A percentile compares a stretch with the other conserved stretches of the same genome.
phyloP scores from a whole-genome alignment of 2,113 vertebrate genomes.

The Hypocryptadius cinnamomeus region DNA sequence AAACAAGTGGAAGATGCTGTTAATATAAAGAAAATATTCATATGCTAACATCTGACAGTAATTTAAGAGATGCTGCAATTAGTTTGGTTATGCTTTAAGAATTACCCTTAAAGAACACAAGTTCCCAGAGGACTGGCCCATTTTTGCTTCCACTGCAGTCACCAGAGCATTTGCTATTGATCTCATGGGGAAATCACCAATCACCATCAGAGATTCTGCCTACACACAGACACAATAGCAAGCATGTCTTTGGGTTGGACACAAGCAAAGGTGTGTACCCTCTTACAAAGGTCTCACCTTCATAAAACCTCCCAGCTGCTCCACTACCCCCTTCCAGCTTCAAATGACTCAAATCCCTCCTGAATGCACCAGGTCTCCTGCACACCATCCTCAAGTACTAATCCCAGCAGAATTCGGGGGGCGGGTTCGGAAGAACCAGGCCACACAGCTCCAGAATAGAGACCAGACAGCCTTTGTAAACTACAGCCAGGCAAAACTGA shows the following conservation, averaged over 20 bases:
- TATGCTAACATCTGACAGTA: not conserved
- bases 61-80: not conserved
- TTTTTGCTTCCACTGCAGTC: not conserved
- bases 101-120: not conserved
- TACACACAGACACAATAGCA: accelerated
- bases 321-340: not conserved
- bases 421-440: not conserved
- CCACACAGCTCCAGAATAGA: not conserved
- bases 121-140: not conserved
- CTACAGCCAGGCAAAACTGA: not conserved
- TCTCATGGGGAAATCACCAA: accelerated
- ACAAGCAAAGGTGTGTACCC: not conserved
- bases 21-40: not conserved
- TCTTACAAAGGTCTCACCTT: not conserved
- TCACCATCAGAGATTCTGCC: accelerated
- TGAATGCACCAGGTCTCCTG: not conserved
- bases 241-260: accelerated
- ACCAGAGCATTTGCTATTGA: not conserved
- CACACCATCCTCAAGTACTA: not conserved
- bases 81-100: not conserved
- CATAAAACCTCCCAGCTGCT: not conserved
- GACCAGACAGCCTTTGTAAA: not conserved
- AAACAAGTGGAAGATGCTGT: not conserved
- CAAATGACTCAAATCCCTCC: not conserved
- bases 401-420: not conserved